Conservation (phyloP, 1,140 invertebrate species). For the Lasaia peninsularis region DNA sequence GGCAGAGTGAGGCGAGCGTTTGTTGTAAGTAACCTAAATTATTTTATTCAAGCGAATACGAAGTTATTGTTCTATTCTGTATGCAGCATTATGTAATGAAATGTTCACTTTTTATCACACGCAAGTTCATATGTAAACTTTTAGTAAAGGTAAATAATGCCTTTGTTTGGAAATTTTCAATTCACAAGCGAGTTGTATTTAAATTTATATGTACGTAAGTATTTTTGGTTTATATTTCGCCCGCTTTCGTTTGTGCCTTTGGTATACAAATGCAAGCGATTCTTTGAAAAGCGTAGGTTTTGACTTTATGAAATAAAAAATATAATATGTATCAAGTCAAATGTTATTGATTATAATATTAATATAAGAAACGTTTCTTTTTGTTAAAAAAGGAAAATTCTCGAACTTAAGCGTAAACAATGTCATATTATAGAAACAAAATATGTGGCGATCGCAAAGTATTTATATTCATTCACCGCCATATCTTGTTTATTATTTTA, state of each 20-base stretch:
- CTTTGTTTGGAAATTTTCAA: not conserved
- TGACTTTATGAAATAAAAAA: too few relatives aligned
- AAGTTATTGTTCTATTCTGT: not conserved
- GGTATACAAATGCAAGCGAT: too few relatives aligned
- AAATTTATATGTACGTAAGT: not conserved
- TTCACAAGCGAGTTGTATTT: not conserved
- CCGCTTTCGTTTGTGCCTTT: not conserved
- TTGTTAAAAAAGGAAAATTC: too few relatives aligned
- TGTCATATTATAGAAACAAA: too few relatives aligned
- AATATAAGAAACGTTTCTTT: too few relatives aligned
- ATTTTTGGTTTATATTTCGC: not conserved
- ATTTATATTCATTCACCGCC: too few relatives aligned
- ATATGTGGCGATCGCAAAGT: too few relatives aligned
- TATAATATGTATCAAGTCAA: too few relatives aligned
- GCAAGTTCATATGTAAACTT: slow-evolving; percentile 1
- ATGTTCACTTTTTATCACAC: not conserved
- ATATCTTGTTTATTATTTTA: too few relatives aligned
- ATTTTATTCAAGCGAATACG: not conserved
- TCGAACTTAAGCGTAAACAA: too few relatives aligned
- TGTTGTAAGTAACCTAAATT: not conserved
- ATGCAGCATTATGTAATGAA: slow-evolving; percentile 2
- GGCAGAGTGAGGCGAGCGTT: not conserved
- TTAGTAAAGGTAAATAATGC: not conserved
- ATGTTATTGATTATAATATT: too few relatives aligned
- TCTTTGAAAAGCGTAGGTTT: too few relatives aligned